Evolutionary conservation across 2,888 invertebrate species (phyloP).

Genomic region (Plagodis pulveraria): DNA sequence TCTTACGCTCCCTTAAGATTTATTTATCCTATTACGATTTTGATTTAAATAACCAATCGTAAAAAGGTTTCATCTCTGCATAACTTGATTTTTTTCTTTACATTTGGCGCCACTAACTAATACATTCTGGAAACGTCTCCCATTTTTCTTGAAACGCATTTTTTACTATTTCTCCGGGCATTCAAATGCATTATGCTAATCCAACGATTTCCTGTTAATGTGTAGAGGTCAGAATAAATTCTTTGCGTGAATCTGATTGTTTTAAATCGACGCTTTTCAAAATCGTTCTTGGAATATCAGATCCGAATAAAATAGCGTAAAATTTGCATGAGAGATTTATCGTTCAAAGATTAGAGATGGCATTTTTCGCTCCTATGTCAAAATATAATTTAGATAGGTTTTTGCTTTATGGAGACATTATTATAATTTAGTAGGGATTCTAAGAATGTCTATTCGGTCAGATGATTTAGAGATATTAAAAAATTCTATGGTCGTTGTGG

Average conservation of each 20-base stretch:
- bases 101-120: constrained; percentile 55
- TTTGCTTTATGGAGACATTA: constrained; percentile 67
- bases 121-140: constrained; percentile 59
- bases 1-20: no score
- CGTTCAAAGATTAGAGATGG: constrained; percentile 55
- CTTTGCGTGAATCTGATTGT: constrained; percentile 65
- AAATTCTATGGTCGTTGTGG: constrained; percentile 51
- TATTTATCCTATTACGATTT: no score
- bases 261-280: constrained; percentile 48
- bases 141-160: constrained; percentile 45
- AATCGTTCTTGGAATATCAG: constrained; percentile 60
- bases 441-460: constrained; percentile 59
- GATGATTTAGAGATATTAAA: constrained; percentile 73
- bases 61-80: no score
- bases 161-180: constrained; percentile 40
- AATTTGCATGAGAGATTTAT: constrained; percentile 78
- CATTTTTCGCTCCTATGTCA: constrained; percentile 67
- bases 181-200: constrained; percentile 78
- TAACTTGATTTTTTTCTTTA: constrained; percentile 46
- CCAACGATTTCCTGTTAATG: constrained; percentile 70
- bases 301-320: constrained; percentile 54
- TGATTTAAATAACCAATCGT: no score
- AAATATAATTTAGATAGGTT: constrained; percentile 73
- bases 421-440: constrained; percentile 64
- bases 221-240: constrained; percentile 51